Evolutionary conservation across 37 sponge, comb jelly and placozoan genomes (phyloP).

Genomic region (Tethya wilhelma): DNA sequence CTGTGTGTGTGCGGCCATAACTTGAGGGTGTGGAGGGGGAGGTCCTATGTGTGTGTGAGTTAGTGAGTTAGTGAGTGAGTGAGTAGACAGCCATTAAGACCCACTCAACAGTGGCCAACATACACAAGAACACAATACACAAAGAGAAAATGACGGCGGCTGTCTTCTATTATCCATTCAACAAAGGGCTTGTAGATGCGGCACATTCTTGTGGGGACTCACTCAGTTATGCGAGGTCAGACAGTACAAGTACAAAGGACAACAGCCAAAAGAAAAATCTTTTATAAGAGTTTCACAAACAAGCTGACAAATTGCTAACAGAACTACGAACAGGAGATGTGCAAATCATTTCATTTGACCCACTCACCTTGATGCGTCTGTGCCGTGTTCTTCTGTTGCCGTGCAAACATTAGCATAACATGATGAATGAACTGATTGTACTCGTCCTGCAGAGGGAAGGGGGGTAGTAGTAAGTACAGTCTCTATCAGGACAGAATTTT

Average conservation of each 20-base stretch:
- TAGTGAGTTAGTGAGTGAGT: not conserved
- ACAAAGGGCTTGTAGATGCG: not conserved
- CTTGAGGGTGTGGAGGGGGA: not conserved
- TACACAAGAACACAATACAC: not conserved
- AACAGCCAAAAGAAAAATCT: too few species aligned
- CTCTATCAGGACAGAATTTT: too few species aligned
- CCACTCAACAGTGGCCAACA: not conserved
- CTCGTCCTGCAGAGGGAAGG: slow-evolving; percentile 18
- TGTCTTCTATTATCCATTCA: not conserved
- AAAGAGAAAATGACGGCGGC: not conserved
- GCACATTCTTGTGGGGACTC: too few species aligned
- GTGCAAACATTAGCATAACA: slow-evolving; percentile 10
- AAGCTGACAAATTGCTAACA: too few species aligned
- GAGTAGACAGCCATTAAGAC: not conserved
- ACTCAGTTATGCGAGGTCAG: too few species aligned
- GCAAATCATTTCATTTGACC: not conserved
- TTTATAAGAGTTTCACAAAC: too few species aligned
- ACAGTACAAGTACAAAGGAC: too few species aligned
- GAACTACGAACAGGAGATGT: not conserved
- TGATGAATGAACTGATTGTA: slow-evolving; percentile 8
- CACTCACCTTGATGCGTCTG: slow-evolving; percentile 3
- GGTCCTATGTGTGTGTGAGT: too few species aligned
- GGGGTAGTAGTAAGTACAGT: too few species aligned
- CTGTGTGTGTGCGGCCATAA: too few species aligned
- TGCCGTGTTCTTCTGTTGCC: not conserved